Conservation (phyloP, 2,888 invertebrate species). For the Thera obeliscata region DNA sequence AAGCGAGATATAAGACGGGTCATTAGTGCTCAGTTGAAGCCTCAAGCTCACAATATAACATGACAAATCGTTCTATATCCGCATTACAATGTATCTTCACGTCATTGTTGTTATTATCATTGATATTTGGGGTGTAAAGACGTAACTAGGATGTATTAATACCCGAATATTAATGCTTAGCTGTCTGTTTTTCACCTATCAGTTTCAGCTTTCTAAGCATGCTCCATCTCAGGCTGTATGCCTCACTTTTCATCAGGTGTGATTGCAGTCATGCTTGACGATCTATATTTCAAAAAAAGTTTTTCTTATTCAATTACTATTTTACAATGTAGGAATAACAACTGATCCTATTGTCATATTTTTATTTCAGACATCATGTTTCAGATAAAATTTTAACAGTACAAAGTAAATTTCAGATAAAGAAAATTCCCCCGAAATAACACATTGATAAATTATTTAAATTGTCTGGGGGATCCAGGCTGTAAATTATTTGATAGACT, state of each 20-base stretch:
- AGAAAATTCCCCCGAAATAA: not conserved
- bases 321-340: no score
- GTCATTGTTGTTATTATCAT: slow-evolving; percentile 16
- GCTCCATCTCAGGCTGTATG: no score
- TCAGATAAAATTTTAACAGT: not conserved
- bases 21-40: slow-evolving; percentile 59
- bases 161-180: not conserved
- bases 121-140: slow-evolving; percentile 13
- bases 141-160: not conserved
- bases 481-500: slow-evolving; percentile 28
- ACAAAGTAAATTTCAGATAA: not conserved
- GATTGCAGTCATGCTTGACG: no score
- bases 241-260: no score
- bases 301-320: no score
- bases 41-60: slow-evolving; percentile 55
- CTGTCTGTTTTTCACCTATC: no score
- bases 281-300: no score
- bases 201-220: no score
- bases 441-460: slow-evolving; percentile 13
- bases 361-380: not conserved
- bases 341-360: no score
- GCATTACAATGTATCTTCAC: slow-evolving; percentile 30
- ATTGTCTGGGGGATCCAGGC: slow-evolving; percentile 21
- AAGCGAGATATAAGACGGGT: slow-evolving; percentile 59
- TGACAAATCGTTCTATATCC: slow-evolving; percentile 48